These are phyloP conservation scores for Thomomys bottae DNA, from an alignment of 2,113 vertebrate species.

Conservation along the genomic window DNA sequence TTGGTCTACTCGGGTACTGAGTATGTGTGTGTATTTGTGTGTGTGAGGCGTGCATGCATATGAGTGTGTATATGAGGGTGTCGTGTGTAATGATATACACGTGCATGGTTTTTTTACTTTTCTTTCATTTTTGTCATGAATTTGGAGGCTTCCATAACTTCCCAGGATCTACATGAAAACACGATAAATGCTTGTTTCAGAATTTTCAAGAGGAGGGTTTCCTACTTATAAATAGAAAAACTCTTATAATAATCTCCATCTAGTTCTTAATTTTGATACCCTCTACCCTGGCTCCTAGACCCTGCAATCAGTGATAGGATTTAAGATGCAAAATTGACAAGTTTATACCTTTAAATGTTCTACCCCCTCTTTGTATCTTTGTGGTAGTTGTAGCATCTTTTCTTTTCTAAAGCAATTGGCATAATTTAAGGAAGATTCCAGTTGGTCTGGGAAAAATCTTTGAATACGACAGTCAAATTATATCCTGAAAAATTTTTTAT, in stretches of 20 bases:
- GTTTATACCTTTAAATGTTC: background rate
- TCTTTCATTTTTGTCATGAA: background rate
- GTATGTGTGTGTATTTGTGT: too few species aligned
- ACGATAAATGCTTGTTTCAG: background rate
- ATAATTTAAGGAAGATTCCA: background rate
- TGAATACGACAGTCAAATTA: background rate
- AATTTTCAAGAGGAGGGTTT: background rate
- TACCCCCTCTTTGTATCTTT: conserved; percentile 9
- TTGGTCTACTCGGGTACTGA: too few species aligned
- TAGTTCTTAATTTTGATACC: background rate
- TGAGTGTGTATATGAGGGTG: too few species aligned
- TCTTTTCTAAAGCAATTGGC: background rate
- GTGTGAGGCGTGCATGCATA: too few species aligned
- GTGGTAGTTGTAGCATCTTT: background rate
- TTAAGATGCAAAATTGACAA: background rate
- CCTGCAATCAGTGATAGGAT: background rate
- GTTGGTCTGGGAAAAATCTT: background rate
- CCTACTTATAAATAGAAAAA: background rate
- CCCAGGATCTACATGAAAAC: background rate
- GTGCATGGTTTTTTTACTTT: background rate
- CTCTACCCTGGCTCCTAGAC: background rate
- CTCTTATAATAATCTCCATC: background rate
- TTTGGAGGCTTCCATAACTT: background rate
- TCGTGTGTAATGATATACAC: background rate
- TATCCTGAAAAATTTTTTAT: background rate